phyloP scores from a whole-genome alignment of 1,140 invertebrate genomes.

The Anadara kagoshimensis region DNA sequence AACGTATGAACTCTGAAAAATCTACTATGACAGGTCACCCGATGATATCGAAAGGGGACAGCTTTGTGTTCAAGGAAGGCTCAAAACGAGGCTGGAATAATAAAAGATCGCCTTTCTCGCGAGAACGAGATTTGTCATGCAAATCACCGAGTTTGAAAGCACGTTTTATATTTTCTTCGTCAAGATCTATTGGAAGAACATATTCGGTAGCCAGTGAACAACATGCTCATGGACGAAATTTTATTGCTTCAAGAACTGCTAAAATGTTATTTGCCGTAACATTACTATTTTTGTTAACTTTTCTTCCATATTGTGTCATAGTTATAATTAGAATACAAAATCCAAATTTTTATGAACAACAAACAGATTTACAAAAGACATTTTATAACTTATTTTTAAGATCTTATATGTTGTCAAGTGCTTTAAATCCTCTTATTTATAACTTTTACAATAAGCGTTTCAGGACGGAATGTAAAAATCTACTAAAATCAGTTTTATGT shows the following conservation, averaged over 20 bases:
- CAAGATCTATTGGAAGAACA: not conserved
- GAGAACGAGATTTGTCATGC: not conserved
- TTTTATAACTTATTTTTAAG: slow-evolving; percentile 59
- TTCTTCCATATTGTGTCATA: slow-evolving; percentile 57
- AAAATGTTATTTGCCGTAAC: slow-evolving; percentile 60
- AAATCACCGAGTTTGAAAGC: not conserved
- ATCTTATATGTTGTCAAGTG: slow-evolving; percentile 60
- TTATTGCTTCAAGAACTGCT: slow-evolving; percentile 42
- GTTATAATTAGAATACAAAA: slow-evolving; percentile 49
- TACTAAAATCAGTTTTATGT: no score
- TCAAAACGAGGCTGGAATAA: not conserved
- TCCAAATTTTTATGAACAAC: slow-evolving; percentile 45
- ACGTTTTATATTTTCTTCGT: not conserved
- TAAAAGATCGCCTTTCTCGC: not conserved
- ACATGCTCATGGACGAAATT: not conserved
- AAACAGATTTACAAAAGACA: slow-evolving; percentile 44
- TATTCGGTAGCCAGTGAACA: not conserved
- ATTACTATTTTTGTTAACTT: slow-evolving; percentile 58
- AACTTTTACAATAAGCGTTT: slow-evolving; percentile 57
- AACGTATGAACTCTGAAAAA: no score
- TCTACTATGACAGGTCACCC: no score
- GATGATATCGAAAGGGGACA: no score
- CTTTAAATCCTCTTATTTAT: slow-evolving; percentile 62
- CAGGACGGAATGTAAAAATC: slow-evolving; percentile 39
- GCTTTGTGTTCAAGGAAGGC: not conserved